Percentiles rank a stretch among this genome's conserved stretches.
phyloP scores from a whole-genome alignment of 2,113 vertebrate genomes.

The Trematomus loennbergii region DNA sequence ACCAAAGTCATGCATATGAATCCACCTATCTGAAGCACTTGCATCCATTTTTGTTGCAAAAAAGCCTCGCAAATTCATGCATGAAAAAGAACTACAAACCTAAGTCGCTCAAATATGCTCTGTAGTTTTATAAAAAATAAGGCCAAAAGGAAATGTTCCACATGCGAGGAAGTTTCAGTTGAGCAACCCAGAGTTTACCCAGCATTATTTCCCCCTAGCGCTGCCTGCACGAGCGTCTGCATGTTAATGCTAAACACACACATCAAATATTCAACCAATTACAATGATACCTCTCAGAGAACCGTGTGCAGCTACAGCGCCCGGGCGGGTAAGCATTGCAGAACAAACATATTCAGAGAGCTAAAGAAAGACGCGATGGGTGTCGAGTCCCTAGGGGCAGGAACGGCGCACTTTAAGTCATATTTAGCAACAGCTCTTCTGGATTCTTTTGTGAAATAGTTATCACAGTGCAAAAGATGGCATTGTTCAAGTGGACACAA shows the following conservation, averaged over 20 bases:
- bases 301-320: conserved; percentile 60
- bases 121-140: conserved; percentile 43
- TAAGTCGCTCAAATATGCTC: conserved; percentile 32
- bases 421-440: conserved; percentile 42
- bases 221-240: conserved; percentile 60
- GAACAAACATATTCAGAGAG: conserved; percentile 76
- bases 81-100: conserved; percentile 54
- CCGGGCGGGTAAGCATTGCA: conserved; percentile 65
- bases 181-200: conserved; percentile 73
- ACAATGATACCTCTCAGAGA: conserved; percentile 74
- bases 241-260: conserved; percentile 80
- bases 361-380: conserved; percentile 74
- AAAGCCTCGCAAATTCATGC: conserved; percentile 31
- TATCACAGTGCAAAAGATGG: conserved; percentile 30
- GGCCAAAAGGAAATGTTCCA: conserved; percentile 57
- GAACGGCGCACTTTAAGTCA: conserved; percentile 50
- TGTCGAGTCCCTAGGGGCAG: conserved; percentile 62
- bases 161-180: conserved; percentile 67
- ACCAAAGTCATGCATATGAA: conserved; percentile 44
- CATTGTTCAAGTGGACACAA: conserved; percentile 66
- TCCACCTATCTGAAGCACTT: conserved; percentile 28
- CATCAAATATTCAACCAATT: conserved; percentile 81
- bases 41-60: conserved; percentile 13
- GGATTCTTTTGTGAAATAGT: conserved; percentile 49
- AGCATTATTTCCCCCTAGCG: conserved; percentile 62